Base-by-base conservation (phyloP, 2,113 vertebrate genomes). In the Hucho hucho region DNA sequence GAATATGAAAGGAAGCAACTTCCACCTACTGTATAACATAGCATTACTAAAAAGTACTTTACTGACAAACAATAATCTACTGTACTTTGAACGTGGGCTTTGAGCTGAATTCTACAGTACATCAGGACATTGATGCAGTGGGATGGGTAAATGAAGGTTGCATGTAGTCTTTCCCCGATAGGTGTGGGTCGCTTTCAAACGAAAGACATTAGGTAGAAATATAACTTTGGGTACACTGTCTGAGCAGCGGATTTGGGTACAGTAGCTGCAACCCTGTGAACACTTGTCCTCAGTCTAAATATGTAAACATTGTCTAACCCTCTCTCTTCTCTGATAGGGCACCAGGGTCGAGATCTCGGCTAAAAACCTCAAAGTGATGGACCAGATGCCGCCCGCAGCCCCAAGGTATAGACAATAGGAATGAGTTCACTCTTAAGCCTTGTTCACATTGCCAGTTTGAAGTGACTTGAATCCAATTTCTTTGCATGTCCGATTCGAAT, bases 321-420 rank as follows among this genome's bases (percentile, higher is more conserved):
- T 72, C 25, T 80, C 16, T 91, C 24, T 78, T 25, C 80, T 71
- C 80, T 11, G 37, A 74, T 80, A 99, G 98, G 98, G 98, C 72
- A 95, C 98, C 78, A 92, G 98, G 87, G 98, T 99, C 72, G 97
- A 99, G 90, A 97, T 98, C 81, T 95, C 96, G 83, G 97, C 97
- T 81, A 99, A 98, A 90, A 99, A 99, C 83, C 93, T 97, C 70
- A 96, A 95, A 87, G 95, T 99, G 83, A 98, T 97, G 95, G 97
- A 99, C 90, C 95, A 97, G 93, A 97, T 97, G 95, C 95, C 97
- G 25, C 93, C 94, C 69, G 91, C 89, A 78, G 97, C 97, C 61
- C 96, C 98, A 43, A 95, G 97, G 98, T 99, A 93, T 81, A n/a
- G 29, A 53, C 29, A 26, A 28, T 16, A 53, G 63, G 26, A 20